Conservation (phyloP, 2,888 invertebrate genomes). For the Synanthedon andrenaeformis region DNA sequence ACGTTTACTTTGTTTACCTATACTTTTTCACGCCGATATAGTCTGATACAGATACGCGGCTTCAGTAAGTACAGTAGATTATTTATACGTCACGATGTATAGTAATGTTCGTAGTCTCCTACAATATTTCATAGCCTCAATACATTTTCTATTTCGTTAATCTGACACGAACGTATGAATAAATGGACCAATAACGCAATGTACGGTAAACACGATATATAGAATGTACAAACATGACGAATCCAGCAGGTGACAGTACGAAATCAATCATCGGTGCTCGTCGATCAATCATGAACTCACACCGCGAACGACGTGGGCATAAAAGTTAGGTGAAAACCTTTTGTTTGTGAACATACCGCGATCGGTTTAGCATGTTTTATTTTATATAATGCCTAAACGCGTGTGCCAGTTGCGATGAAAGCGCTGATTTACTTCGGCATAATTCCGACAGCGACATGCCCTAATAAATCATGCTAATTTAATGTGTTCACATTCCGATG, state of each 20-base stretch:
- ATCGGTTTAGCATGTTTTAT: not conserved
- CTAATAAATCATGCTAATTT: not conserved
- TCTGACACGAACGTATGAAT: not conserved
- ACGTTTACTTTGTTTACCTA: too few relatives aligned
- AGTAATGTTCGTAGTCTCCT: too few relatives aligned
- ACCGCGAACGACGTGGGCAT: conserved; percentile 1
- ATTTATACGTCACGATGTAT: too few relatives aligned
- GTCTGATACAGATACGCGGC: too few relatives aligned
- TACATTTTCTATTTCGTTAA: too few relatives aligned
- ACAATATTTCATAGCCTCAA: too few relatives aligned
- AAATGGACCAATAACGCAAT: not conserved
- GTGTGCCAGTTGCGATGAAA: not conserved
- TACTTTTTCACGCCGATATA: too few relatives aligned
- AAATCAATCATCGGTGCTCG: conserved; percentile 30
- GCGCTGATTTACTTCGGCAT: not conserved
- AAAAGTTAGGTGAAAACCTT: not conserved
- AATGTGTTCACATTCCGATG: not conserved
- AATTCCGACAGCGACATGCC: not conserved
- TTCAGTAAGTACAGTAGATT: too few relatives aligned
- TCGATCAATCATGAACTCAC: conserved; percentile 32
- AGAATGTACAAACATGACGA: not conserved
- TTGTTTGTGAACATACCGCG: not conserved
- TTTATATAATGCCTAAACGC: not conserved
- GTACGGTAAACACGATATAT: not conserved
- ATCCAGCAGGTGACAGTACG: conserved; percentile 26